phyloP scores from a whole-genome alignment of 2,113 vertebrate genomes.

The Aix galericulata region DNA sequence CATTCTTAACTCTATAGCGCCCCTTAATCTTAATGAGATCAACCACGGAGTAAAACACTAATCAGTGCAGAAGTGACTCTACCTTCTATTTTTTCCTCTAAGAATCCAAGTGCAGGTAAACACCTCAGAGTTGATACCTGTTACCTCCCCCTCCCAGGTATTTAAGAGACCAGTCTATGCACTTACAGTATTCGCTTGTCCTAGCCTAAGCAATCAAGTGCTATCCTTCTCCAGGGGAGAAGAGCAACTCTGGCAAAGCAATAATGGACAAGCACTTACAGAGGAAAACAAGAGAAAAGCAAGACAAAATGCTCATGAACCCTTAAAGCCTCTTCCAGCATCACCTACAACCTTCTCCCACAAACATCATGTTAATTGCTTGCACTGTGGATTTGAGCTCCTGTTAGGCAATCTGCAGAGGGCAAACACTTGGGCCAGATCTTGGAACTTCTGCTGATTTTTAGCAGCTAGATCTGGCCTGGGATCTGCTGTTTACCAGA shows the following conservation, averaged over 20 bases:
- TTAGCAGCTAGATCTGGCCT: slow-evolving; percentile 3
- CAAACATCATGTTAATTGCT: not conserved
- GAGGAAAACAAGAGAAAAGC: not conserved
- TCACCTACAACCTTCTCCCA: not conserved
- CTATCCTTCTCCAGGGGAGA: not conserved
- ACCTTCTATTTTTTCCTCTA: not conserved
- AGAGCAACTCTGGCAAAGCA: not conserved
- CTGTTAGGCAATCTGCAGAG: not conserved
- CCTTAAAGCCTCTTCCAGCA: not conserved
- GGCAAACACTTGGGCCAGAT: not conserved
- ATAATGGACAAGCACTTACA: not conserved
- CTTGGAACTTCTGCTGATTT: not conserved
- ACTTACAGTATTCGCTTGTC: not conserved
- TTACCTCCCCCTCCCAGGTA: not conserved
- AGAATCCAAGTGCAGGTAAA: not conserved
- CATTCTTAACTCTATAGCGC: not conserved
- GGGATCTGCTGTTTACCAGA: not conserved
- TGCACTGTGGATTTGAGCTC: not conserved
- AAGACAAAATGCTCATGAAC: not conserved
- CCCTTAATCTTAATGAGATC: slow-evolving; percentile 1
- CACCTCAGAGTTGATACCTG: not conserved
- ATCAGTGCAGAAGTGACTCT: not conserved
- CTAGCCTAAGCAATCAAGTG: not conserved
- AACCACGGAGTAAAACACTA: not conserved
- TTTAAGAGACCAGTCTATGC: slow-evolving; percentile 12